These are phyloP conservation scores for Ctenomys sociabilis DNA, from an alignment of 2,113 vertebrate genomes.

Conservation along the genomic window DNA sequence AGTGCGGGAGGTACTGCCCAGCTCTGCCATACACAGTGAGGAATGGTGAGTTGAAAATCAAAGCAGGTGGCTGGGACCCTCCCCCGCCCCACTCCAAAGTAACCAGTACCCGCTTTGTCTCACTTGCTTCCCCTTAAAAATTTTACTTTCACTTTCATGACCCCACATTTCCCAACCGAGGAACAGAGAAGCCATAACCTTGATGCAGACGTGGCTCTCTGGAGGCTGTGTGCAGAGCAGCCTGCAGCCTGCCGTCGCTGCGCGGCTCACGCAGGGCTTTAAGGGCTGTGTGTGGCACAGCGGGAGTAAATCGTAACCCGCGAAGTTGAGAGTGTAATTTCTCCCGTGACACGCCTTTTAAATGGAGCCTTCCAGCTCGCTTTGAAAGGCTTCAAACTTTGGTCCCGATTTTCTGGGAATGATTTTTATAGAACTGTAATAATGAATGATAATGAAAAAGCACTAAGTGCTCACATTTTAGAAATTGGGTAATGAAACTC, in stretches of 20 bases:
- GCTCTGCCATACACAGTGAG: too few relatives aligned
- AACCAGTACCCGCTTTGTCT: neutral
- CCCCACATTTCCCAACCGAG: neutral
- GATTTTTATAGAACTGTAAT: conserved; percentile 49
- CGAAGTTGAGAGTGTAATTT: neutral
- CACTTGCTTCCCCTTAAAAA: neutral
- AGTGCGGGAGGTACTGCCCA: too few relatives aligned
- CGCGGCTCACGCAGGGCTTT: accelerated
- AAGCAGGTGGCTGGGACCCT: neutral
- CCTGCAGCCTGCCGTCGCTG: too few relatives aligned
- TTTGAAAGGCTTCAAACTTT: neutral
- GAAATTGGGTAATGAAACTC: conserved; percentile 39
- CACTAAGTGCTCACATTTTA: conserved; percentile 45
- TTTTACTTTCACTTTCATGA: neutral
- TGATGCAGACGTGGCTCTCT: neutral
- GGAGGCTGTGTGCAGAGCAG: neutral
- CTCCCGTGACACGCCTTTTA: neutral
- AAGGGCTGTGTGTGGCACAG: neutral
- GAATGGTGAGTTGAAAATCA: neutral
- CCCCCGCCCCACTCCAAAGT: accelerated
- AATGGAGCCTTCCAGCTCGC: neutral
- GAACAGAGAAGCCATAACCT: neutral
- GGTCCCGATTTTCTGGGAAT: conserved; percentile 44
- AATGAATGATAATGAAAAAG: conserved; percentile 25
- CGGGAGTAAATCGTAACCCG: neutral